Conservation (phyloP, 2,113 vertebrate genomes). For the Callionymus lyra region DNA sequence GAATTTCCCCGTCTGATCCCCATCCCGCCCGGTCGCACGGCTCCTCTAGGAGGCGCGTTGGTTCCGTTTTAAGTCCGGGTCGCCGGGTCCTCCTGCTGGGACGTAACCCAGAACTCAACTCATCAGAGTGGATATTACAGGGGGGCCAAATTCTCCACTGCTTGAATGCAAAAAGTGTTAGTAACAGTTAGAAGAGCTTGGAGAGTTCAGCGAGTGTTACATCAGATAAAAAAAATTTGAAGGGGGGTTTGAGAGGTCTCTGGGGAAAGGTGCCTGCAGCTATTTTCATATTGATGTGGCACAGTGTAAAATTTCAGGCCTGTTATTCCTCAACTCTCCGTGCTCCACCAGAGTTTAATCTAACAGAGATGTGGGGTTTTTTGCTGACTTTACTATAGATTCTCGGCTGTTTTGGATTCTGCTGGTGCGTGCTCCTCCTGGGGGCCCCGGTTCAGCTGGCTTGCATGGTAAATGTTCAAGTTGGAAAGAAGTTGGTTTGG, state of each 20-base stretch:
- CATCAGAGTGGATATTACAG: slow-evolving; percentile 16
- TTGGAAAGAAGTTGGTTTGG: too few relatives aligned
- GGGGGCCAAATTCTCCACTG: slow-evolving; percentile 9
- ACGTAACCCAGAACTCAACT: slow-evolving; percentile 10
- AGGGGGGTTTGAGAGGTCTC: slow-evolving; percentile 14
- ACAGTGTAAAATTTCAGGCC: slow-evolving; percentile 22
- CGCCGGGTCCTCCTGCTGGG: slow-evolving; percentile 1
- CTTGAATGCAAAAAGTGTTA: slow-evolving; percentile 9
- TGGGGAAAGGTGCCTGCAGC: slow-evolving; percentile 32
- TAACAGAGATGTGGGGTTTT: not conserved
- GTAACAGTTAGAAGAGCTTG: slow-evolving; percentile 12
- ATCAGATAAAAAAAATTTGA: slow-evolving; percentile 16
- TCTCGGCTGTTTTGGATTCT: too few relatives aligned
- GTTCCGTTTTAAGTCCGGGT: slow-evolving; percentile 7
- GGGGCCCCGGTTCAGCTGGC: too few relatives aligned
- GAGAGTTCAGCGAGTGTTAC: slow-evolving; percentile 19
- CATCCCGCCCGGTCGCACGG: not conserved
- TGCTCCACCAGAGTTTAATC: slow-evolving; percentile 3
- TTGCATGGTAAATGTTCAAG: too few relatives aligned
- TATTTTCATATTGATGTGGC: slow-evolving; percentile 37
- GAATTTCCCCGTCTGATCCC: not conserved
- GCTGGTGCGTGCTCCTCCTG: too few relatives aligned
- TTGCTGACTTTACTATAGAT: too few relatives aligned
- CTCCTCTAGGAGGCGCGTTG: slow-evolving; percentile 4
- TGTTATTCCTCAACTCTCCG: slow-evolving; percentile 11